Conservation (phyloP, 2,113 vertebrate species). For the Vombatus ursinus region DNA sequence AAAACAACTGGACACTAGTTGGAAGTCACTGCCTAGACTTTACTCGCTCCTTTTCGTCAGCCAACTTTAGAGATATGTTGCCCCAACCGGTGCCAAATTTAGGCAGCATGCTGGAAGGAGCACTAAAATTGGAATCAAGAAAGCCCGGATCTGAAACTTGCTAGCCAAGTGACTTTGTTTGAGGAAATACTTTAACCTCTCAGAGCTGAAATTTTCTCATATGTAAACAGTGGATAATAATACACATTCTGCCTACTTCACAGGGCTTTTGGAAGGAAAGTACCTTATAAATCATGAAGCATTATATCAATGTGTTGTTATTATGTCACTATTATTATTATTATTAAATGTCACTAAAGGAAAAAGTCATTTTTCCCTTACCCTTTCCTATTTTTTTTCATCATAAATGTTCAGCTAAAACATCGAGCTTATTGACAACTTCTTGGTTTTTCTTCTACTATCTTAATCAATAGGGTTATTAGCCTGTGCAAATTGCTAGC, state of each 20-base stretch:
- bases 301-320: not conserved
- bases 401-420: constrained; percentile 29
- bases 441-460: not conserved
- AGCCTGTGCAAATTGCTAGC: not conserved
- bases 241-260: not conserved
- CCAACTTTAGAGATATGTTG: not conserved
- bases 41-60: not conserved
- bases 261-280: not conserved
- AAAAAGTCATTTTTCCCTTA: not conserved
- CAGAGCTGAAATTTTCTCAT: not conserved
- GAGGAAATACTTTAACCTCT: not conserved
- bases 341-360: not conserved
- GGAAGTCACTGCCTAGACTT: not conserved
- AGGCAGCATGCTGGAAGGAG: not conserved
- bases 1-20: not conserved
- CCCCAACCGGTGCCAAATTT: not conserved
- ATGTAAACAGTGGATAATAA: not conserved
- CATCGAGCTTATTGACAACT: not conserved
- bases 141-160: not conserved
- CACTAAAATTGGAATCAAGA: not conserved
- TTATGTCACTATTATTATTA: too few species aligned
- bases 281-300: not conserved
- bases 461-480: not conserved
- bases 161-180: not conserved
- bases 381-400: not conserved